Evolutionary conservation across 1,140 invertebrate species (phyloP), one percentile per base, ranked within the genome.

Genomic region (Rhagoletis zephyria): DNA sequence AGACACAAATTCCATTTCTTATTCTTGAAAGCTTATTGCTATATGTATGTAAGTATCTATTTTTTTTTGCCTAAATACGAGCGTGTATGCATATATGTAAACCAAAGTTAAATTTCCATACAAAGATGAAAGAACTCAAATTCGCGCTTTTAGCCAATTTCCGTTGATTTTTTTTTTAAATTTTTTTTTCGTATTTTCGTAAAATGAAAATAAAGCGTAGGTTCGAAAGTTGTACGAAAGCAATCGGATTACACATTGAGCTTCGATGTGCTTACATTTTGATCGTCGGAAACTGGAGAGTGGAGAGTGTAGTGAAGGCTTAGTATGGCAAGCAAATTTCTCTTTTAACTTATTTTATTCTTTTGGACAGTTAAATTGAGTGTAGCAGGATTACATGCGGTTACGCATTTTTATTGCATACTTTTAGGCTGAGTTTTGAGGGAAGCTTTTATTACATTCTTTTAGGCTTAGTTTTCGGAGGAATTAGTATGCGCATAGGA

Each of bases 41-140:
- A 48, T n/a, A 5, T 56, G 48, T 56, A 16, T 59, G 42, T 59
- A 3, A 30, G 74, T 16, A 2, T 14, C 51, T 56, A 14, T 14
- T 48, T 4, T 16, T 0, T 45, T 48, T 74, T 10, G 42, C 2
- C 5, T 10, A 30, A 30, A 30, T 30, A 30, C 30, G 30, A 30
- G 30, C 30, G 30, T 56, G 51, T 56, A 56, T 10, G 5, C 51
- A 56, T 56, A 10, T 19, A 19, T 42, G 12, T 42, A 74, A 74
- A 16, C n/a, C 42, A 30, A 16, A 45, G 40, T 74, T 19, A 81
- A 81, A 81, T 81, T 81, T 81, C n/a, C 48, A 81, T 81, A n/a
- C 48, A 51, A 81, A 81, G 48, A 81, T 81, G 74, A 81, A 81
- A 81, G n/a, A 16, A 81, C 51, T 12, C 74, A 19, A n/a, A 56